Evolutionary conservation across 2,797 vertebrate species (phyloP), one percentile per base, ranked within the genome.

Genomic region (Leptatherina wallacei): DNA sequence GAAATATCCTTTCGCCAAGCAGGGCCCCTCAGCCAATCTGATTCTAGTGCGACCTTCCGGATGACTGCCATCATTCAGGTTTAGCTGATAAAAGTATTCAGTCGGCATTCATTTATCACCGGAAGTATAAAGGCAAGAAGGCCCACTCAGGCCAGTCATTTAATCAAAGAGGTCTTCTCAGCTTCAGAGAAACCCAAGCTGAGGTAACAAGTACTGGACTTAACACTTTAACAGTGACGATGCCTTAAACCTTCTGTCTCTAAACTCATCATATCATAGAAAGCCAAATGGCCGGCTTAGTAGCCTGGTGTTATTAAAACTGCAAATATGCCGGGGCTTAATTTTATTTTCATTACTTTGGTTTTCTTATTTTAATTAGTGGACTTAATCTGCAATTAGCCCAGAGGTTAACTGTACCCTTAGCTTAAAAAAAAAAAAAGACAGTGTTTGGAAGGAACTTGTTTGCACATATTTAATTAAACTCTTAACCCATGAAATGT

Each of bases 301-400:
- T 79, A 78, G 44, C 58, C 57, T 11, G 13, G 54, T 81, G 80
- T 84, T 87, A 88, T 90, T 89, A 90, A 88, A 88, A 89, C 91
- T 84, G 72, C 68, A 89, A 90, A 92, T 74, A 87, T 81, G 85
- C 73, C 54, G 24, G 38, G 84, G 87, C 87, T 89, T 88, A 81
- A 86, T 85, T 90, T 86, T 90, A 81, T 92, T 94, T 94, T 91
- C 91, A 91, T 91, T 89, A 87, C 83, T 88, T 87, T 68, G 81
- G 81, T 90, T 93, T 92, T 83, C 90, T 93, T 90, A 88, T 93
- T 93, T 94, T 94, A 95, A 95, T 95, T 93, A 93, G 88, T 83
- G 78, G 82, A 76, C 84, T 79, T 95, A 94, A 95, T 95, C 94
- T 92, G 90, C 87, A 94, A 94, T 94, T 94, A 94, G 91, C 93